Base-by-base conservation (phyloP, 2,797 vertebrate genomes). In the Crypturellus tataupa region DNA sequence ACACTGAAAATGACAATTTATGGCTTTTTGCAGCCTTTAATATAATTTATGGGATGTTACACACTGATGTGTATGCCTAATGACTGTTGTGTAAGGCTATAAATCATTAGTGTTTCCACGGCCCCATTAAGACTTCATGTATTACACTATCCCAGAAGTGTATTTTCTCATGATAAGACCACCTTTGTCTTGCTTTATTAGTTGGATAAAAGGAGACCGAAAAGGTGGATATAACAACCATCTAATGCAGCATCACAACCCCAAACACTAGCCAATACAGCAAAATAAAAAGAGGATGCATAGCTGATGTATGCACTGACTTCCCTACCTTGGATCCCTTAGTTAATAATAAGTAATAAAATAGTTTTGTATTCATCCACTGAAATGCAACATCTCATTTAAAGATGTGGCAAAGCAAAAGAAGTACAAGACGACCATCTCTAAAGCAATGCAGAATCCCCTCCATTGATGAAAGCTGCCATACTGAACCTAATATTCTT, bases 1-100 rank as follows among this genome's bases (percentile, higher is more conserved):
- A 73, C 33, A 92, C 56, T 90, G 93, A 93, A 82, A 96, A 91
- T 89, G 92, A 95, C 81, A 95, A 97, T 96, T 92, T 93, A 96
- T 93, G 72, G 75, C 72, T 95, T 96, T 96, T 95, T 96, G 87
- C 80, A 95, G 87, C 88, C 70, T 84, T 67, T 63, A 90, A 68
- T 95, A 40, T 94, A 97, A 96, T 94, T 97, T 96, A 95, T 85
- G 85, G 75, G 56, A 89, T 90, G 79, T 77, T 94, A 59, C 60
- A 95, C 47, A 55, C 65, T 85, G 82, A 96, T 85, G 77, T 94
- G 31, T 75, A 80, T 81, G 65, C 35, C 65, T 93, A 97, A 96
- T 94, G 94, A 96, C 73, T 90, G 64, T 47, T 96, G 92, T 75
- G 85, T 70, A 93, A 89, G 95, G 78, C 24, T 47, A 83, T 93